Percentiles rank a stretch among this genome's conserved stretches.
These are phyloP conservation scores for Ciconia stormi DNA, from an alignment of 2,113 vertebrate species.

Conservation along the genomic window DNA sequence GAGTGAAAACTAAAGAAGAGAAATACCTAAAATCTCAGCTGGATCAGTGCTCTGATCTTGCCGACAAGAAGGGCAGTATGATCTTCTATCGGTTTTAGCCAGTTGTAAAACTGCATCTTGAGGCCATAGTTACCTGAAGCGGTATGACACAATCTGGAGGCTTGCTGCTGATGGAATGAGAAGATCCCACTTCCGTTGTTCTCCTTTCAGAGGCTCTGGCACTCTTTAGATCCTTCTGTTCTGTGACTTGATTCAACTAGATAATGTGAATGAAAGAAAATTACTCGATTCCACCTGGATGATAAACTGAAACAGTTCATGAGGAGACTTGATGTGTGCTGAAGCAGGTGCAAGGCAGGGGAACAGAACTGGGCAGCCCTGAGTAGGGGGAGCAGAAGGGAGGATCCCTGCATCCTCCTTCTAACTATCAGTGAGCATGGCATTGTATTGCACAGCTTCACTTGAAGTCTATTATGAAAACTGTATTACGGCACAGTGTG, in stretches of 20 bases:
- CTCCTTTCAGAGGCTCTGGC: neutral
- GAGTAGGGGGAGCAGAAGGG: too few species aligned
- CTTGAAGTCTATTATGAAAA: neutral
- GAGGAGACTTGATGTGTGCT: neutral
- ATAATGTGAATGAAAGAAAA: neutral
- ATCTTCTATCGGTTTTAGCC: neutral
- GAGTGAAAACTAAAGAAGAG: neutral
- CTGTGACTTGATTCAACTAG: neutral
- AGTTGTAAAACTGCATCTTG: neutral
- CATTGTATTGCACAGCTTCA: fast-evolving
- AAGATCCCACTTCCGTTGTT: neutral
- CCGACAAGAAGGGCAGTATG: neutral
- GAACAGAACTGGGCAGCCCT: neutral
- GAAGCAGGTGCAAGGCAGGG: neutral
- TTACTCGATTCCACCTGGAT: neutral
- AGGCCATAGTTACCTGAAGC: neutral
- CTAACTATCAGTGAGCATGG: neutral
- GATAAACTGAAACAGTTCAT: neutral
- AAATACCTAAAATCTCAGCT: neutral
- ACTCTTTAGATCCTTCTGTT: neutral
- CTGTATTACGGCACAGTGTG: too few species aligned
- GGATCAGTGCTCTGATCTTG: neutral
- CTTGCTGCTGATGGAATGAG: neutral
- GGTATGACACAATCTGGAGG: neutral
- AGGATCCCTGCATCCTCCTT: neutral